These are phyloP conservation scores for Arctia plantaginis DNA, from an alignment of 2,888 invertebrate genomes.

Conservation along the genomic window DNA sequence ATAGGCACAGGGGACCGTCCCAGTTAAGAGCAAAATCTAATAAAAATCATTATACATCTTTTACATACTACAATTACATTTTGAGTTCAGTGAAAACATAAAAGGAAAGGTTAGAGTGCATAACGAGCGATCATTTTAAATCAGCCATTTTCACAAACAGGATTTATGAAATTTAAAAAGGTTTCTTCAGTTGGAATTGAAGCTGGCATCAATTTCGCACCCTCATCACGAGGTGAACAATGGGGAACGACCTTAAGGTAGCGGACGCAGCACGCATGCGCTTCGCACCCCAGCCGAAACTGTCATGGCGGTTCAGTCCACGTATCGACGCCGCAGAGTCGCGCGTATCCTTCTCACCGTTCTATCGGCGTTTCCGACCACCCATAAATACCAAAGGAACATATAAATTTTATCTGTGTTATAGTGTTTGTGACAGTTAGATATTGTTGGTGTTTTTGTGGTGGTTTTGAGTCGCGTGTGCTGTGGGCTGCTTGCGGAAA, in stretches of 20 bases:
- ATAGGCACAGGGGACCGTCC: neutral
- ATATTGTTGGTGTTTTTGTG: slow-evolving; percentile 29
- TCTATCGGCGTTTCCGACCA: slow-evolving; percentile 32
- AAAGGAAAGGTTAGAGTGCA: slow-evolving; percentile 41
- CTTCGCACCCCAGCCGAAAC: slow-evolving; percentile 70
- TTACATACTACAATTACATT: slow-evolving; percentile 39
- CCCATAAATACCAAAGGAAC: slow-evolving; percentile 42
- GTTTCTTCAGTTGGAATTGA: slow-evolving; percentile 62
- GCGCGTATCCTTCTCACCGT: slow-evolving; percentile 58
- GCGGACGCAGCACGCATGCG: slow-evolving; percentile 71
- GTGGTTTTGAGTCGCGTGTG: slow-evolving; percentile 49
- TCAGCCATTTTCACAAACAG: slow-evolving; percentile 50
- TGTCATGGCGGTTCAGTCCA: slow-evolving; percentile 83
- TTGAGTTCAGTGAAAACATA: slow-evolving; percentile 41
- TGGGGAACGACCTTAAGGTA: slow-evolving; percentile 76
- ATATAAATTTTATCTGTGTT: slow-evolving; percentile 47
- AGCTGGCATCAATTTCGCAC: slow-evolving; percentile 57
- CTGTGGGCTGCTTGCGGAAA: slow-evolving; percentile 33
- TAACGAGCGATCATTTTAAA: slow-evolving; percentile 47
- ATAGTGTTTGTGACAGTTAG: slow-evolving; percentile 55
- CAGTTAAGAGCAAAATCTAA: slow-evolving; percentile 33
- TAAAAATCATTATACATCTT: slow-evolving; percentile 34
- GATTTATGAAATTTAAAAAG: slow-evolving; percentile 63
- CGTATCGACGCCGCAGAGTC: slow-evolving; percentile 77
- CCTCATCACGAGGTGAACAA: slow-evolving; percentile 69